Evolutionary conservation across 2,888 invertebrate genomes (phyloP).

Genomic region (Ectemnius continuus): DNA sequence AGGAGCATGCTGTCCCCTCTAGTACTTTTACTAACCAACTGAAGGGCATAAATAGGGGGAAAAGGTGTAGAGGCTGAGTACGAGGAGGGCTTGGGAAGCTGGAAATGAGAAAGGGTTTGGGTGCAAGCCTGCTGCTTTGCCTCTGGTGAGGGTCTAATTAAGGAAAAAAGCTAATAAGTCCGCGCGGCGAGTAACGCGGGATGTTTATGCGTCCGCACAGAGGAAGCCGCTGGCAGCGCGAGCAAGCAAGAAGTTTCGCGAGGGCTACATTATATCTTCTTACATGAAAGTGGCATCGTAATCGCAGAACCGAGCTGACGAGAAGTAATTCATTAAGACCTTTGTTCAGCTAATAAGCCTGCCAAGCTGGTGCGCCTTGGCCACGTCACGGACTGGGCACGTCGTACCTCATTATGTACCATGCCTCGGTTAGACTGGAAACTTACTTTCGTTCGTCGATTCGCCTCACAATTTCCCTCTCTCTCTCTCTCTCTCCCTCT

Average conservation of each 20-base stretch:
- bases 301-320: slow-evolving; percentile 1
- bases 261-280: slow-evolving; percentile 1
- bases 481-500: background rate
- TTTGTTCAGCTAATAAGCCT: slow-evolving; percentile 3
- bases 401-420: slow-evolving; percentile 5
- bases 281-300: slow-evolving; percentile 3
- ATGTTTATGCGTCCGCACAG: slow-evolving; percentile 28
- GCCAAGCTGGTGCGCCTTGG: background rate
- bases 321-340: slow-evolving; percentile 11
- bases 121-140: slow-evolving; percentile 28
- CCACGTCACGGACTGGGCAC: background rate
- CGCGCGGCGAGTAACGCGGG: slow-evolving; percentile 29
- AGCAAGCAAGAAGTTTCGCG: background rate
- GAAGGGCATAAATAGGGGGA: slow-evolving; percentile 27
- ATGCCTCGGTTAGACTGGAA: background rate
- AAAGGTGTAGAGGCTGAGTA: slow-evolving; percentile 43
- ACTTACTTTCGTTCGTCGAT: slow-evolving; percentile 5
- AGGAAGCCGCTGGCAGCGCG: background rate
- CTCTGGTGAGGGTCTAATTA: slow-evolving; percentile 47
- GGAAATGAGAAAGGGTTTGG: slow-evolving; percentile 52
- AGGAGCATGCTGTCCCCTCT: too few species aligned
- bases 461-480: slow-evolving; percentile 12
- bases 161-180: slow-evolving; percentile 29
- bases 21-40: too few species aligned
- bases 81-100: slow-evolving; percentile 47